Conservation (phyloP, 2,113 vertebrate genomes). For the Myrmecophaga tridactyla region DNA sequence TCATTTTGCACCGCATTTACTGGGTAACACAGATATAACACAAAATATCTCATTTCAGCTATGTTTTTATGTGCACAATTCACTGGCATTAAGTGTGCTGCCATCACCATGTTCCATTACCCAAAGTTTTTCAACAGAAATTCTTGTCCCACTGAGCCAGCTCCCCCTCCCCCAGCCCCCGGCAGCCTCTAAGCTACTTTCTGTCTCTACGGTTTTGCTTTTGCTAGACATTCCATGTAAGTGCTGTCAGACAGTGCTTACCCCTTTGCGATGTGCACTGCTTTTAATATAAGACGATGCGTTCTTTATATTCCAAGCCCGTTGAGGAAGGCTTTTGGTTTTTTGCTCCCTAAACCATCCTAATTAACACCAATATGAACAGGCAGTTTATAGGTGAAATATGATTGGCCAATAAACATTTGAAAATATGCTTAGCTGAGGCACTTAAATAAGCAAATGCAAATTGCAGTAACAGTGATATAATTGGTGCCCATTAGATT, state of each 20-base stretch:
- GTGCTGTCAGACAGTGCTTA: fast-evolving
- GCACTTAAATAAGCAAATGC: background rate
- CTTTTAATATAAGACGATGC: background rate
- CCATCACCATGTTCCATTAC: background rate
- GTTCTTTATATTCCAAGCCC: background rate
- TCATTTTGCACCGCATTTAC: background rate
- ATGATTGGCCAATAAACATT: background rate
- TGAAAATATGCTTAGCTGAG: background rate
- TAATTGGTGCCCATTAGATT: background rate
- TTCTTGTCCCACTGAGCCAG: too few species aligned
- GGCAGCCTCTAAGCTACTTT: fast-evolving
- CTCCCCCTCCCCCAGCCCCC: fast-evolving
- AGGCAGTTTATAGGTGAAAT: background rate
- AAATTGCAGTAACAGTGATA: background rate
- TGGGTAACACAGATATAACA: background rate
- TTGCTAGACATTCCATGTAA: fast-evolving
- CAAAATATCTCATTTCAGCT: background rate
- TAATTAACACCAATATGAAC: background rate
- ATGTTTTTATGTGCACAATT: background rate
- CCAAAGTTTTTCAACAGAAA: background rate
- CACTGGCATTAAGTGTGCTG: background rate
- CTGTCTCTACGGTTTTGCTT: too few species aligned
- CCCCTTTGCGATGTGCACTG: background rate
- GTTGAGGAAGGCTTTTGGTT: background rate
- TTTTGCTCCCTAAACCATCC: background rate